A percentile compares a stretch with the other conserved stretches of the same genome.
Evolutionary conservation across 2,888 invertebrate species (phyloP).

Genomic region (Ditylenchus weischeri): DNA sequence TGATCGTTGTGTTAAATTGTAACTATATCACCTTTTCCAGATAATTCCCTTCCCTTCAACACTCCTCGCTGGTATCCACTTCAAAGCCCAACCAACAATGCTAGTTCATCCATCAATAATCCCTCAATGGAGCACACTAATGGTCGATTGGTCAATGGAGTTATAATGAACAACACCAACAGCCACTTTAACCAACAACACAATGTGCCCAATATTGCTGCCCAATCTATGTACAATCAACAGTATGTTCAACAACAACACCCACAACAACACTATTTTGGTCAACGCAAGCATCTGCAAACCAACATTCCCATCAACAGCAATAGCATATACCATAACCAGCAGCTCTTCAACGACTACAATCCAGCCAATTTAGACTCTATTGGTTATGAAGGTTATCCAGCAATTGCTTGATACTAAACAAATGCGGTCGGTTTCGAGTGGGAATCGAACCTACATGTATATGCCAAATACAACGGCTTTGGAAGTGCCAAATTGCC

Average conservation of each 20-base stretch:
- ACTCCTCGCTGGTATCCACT: constrained; percentile 16
- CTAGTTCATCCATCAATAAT: not conserved
- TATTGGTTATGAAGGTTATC: not conserved
- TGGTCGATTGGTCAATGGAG: no score
- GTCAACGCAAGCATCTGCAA: not conserved
- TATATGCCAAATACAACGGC: no score
- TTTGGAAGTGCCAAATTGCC: no score
- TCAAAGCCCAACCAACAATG: constrained; percentile 1
- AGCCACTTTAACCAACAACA: no score
- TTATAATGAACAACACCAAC: no score
- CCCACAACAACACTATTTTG: not conserved
- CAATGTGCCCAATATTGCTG: not conserved
- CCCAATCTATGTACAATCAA: not conserved
- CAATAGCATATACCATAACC: constrained; percentile 6
- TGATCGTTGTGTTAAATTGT: no score
- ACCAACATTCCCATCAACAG: not conserved
- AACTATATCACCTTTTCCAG: not conserved
- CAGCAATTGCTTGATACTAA: not conserved
- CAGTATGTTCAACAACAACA: no score
- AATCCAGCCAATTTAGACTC: not conserved
- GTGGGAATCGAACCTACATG: no score
- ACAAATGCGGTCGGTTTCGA: no score
- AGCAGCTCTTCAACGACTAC: constrained; percentile 9
- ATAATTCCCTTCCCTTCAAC: constrained; percentile 3
- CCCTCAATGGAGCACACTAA: no score